Evolutionary conservation across 1,140 invertebrate genomes (phyloP).

Genomic region (Caenorhabditis brenneri): DNA sequence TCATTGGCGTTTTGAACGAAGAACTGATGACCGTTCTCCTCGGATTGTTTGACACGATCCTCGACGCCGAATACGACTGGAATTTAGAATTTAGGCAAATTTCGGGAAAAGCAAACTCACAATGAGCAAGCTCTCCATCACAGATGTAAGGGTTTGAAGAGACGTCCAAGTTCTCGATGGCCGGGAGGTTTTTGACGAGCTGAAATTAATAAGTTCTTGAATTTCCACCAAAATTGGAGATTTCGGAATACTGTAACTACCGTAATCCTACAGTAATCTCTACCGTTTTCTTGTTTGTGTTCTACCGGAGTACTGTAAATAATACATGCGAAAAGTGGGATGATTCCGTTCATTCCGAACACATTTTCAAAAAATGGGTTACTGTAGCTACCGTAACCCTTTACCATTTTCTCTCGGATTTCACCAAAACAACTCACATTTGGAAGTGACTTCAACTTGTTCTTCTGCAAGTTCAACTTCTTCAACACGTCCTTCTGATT

Average conservation of each 20-base stretch:
- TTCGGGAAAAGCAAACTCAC: not conserved
- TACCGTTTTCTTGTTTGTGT: no score
- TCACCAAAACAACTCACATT: not conserved
- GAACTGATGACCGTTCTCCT: conserved; percentile 30
- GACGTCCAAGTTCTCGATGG: conserved; percentile 41
- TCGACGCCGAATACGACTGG: conserved; percentile 47
- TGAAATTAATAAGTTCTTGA: no score
- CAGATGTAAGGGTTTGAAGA: conserved; percentile 49
- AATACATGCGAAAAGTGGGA: no score
- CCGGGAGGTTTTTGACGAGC: conserved; percentile 42
- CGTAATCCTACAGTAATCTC: no score
- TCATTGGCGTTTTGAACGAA: conserved; percentile 49
- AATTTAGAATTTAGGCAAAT: not conserved
- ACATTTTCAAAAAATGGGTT: no score
- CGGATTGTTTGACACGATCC: conserved; percentile 22
- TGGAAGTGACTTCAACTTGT: conserved; percentile 31
- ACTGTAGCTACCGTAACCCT: not conserved
- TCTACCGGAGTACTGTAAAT: no score
- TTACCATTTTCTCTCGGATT: not conserved
- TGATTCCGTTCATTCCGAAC: no score
- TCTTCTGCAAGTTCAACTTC: conserved; percentile 41
- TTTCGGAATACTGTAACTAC: no score
- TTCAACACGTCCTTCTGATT: conserved; percentile 38
- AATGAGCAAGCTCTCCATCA: conserved; percentile 28
- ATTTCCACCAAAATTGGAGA: not conserved